phyloP scores from a whole-genome alignment of 2,797 vertebrate species.

The Sylvilagus floridanus region DNA sequence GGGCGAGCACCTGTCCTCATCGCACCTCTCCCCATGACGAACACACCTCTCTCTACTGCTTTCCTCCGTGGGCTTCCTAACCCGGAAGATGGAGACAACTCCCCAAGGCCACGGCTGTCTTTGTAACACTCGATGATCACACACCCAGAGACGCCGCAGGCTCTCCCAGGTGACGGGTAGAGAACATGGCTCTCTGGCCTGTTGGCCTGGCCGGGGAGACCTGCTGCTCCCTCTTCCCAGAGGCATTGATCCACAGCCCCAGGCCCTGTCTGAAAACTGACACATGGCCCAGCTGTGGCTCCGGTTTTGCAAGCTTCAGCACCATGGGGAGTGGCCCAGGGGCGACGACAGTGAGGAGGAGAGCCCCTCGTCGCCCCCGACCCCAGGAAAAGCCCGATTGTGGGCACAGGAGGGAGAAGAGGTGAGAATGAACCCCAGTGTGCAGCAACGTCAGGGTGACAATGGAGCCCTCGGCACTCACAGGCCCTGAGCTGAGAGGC shows the following conservation, averaged over 20 bases:
- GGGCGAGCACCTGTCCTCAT: too few relatives aligned
- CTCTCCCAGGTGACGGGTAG: too few relatives aligned
- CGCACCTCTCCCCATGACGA: too few relatives aligned
- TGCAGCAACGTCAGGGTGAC: background rate
- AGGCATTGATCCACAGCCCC: background rate
- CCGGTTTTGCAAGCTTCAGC: too few relatives aligned
- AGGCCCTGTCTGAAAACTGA: background rate
- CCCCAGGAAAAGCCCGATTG: background rate
- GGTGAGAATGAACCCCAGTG: rapidly evolving
- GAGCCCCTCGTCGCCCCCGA: too few relatives aligned
- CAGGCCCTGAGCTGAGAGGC: background rate
- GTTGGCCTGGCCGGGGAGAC: too few relatives aligned
- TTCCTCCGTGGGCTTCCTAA: background rate
- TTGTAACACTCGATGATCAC: background rate
- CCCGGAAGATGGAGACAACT: background rate
- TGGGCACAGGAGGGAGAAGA: background rate
- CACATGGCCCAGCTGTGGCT: background rate
- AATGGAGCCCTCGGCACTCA: background rate
- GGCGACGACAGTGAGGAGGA: too few relatives aligned
- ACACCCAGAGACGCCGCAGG: background rate
- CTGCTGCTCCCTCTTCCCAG: background rate
- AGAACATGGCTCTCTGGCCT: too few relatives aligned
- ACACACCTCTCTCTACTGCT: background rate
- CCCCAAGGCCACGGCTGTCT: background rate
- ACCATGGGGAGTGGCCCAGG: too few relatives aligned